Evolutionary conservation across 2,797 vertebrate genomes (phyloP), one percentile per base, ranked within the genome.

Genomic region (Eptatretus atami): DNA sequence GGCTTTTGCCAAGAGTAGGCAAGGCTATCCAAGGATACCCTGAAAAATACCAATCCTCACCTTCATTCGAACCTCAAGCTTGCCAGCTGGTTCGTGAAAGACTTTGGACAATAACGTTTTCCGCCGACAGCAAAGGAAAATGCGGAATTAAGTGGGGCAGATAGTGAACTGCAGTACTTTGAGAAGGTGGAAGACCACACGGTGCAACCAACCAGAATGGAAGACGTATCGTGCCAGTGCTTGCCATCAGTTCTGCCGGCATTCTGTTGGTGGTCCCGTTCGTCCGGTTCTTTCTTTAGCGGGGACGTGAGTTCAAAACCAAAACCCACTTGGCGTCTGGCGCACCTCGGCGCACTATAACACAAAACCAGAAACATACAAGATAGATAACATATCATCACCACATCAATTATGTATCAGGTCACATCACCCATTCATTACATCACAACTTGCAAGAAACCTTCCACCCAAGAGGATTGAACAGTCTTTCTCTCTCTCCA

Each of bases 301-400:
- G n/a, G 55, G 55, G 11, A 60, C 55, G 55, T 60, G 55, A 60
- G 55, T 24, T 60, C 55, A 11, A 60, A 60, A 11, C 55, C 55
- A n/a, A 24, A 60, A 60, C 15, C 55, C 55, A 11, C 15, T n/a
- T 15, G 55, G 55, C 1, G 11, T 60, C 55, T 24, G 55, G 11
- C 3, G 55, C 55, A 60, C 55, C 31, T 44, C 31, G 31, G 31
- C 31, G 31, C 31, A 44, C 31, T 44, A 8, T 44, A 44, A 44
- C 31, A 44, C 31, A 44, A 44, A 44, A 44, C 31, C n/a, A n/a
- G n/a, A n/a, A 44, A 44, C 31, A 44, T 44, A 44, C 3, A 44
- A 44, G 1, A 44, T 44, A n/a, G 31, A 44, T 44, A 44, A 44
- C 69, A 69, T 0, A 65, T 67, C 66, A n/a, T 44, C 31, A 44